Evolutionary conservation across 1,140 invertebrate genomes (phyloP).

Genomic region (Drosophila malerkotliana): DNA sequence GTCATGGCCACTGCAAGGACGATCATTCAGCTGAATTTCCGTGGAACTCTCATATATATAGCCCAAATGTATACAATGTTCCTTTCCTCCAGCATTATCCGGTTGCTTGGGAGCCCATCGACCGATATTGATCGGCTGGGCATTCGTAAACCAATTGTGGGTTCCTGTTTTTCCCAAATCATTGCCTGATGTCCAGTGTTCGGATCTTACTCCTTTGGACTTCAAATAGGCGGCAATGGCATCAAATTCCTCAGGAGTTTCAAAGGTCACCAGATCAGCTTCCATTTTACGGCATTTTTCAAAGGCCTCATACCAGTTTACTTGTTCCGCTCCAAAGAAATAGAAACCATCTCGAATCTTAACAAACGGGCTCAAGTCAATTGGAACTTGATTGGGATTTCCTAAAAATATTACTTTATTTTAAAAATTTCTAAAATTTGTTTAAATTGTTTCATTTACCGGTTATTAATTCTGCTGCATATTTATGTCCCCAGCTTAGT

Average conservation of each 20-base stretch:
- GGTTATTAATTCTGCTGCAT: not conserved
- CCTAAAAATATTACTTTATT: not conserved
- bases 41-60: conserved; percentile 18
- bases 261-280: conserved; percentile 40
- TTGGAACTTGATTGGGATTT: conserved; percentile 8
- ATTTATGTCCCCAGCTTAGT: not conserved
- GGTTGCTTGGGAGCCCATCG: conserved; percentile 44
- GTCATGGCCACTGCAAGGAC: conserved; percentile 18
- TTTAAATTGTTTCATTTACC: not conserved
- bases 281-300: conserved; percentile 22
- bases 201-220: not conserved
- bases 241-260: conserved; percentile 35
- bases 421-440: not conserved
- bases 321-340: conserved; percentile 24
- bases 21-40: conserved; percentile 32
- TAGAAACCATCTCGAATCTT: conserved; percentile 34
- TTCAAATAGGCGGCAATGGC: conserved; percentile 14
- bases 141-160: conserved; percentile 43
- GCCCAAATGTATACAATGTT: conserved; percentile 54
- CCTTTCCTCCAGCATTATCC: conserved; percentile 35
- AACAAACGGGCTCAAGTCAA: conserved; percentile 16
- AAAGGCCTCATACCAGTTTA: conserved; percentile 39
- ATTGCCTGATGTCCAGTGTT: conserved; percentile 53
- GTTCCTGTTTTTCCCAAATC: conserved; percentile 36
- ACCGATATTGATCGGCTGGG: conserved; percentile 19